Conservation (phyloP, 2,888 invertebrate genomes). For the Athalia circularis region DNA sequence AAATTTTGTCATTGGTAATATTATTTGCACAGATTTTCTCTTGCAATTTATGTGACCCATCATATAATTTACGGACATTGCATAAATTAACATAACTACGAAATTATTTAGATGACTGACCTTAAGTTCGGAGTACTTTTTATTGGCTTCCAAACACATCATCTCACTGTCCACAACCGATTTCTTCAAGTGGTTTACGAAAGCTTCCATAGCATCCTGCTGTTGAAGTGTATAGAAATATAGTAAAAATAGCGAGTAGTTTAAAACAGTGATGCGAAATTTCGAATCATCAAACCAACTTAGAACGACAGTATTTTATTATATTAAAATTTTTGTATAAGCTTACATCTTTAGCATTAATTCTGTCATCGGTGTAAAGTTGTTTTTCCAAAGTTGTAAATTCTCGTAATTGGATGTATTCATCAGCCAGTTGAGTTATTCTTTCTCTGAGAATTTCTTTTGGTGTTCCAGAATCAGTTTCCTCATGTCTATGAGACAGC, state of each 20-base stretch:
- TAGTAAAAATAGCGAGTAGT: too few species aligned
- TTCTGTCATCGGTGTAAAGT: constrained; percentile 74
- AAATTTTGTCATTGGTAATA: background rate
- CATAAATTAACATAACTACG: background rate
- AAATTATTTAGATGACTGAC: constrained; percentile 1
- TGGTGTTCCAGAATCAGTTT: constrained; percentile 60
- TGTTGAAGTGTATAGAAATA: background rate
- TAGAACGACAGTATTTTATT: too few species aligned
- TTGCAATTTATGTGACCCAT: background rate
- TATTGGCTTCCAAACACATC: constrained; percentile 51
- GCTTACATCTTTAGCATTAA: constrained; percentile 51
- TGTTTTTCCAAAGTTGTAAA: constrained; percentile 80
- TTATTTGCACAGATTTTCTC: background rate
- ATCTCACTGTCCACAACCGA: constrained; percentile 52
- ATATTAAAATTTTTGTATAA: constrained; percentile 34
- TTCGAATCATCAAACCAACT: too few species aligned
- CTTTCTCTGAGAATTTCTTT: constrained; percentile 67
- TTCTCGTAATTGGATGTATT: constrained; percentile 77
- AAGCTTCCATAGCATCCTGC: constrained; percentile 46
- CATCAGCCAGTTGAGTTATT: constrained; percentile 75
- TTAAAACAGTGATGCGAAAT: too few species aligned
- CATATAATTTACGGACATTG: background rate
- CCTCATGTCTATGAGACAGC: constrained; percentile 19
- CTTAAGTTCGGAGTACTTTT: constrained; percentile 56
- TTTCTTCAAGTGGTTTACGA: constrained; percentile 47